Base-by-base conservation (phyloP, 2,797 vertebrate genomes). In the Enteromius paludinosus region DNA sequence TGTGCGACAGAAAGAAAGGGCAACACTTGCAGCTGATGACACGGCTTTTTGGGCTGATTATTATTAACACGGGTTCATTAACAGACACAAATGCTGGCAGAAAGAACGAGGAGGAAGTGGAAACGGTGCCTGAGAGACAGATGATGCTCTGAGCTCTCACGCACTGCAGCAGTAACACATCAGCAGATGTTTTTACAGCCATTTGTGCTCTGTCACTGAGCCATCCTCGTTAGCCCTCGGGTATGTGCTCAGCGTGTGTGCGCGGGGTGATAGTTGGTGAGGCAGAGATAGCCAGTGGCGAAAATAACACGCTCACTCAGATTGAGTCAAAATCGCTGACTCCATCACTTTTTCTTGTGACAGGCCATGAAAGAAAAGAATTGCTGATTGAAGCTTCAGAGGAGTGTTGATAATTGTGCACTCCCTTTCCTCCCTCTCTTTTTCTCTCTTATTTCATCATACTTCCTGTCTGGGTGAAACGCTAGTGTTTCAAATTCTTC, bases 341-440 rank as follows among this genome's bases (percentile, higher is more conserved):
- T 92, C 65, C 62, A 80, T 91, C 87, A 81, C 87, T 89, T 89
- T 89, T 82, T 84, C 56, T 88, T 88, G 75, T 84, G 81, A 90
- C 76, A 87, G 82, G 87, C 87, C 90, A 86, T 78, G 65, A 78
- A 86, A 74, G 85, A 90, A 61, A 86, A 88, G 84, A 90, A 87
- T 88, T 90, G 87, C 87, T 90, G 90, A 92, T 90, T 90, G 88
- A 89, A 82, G 85, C 86, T 87, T 92, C 88, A 90, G 78, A 82
- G 52, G 79, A 79, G 54, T 25, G 25, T 83, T 89, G 64, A 86
- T 88, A 89, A 91, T 87, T 87, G 89, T 87, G 78, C 54, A n/a
- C n/a, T 68, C 52, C 62, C 49, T 85, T 47, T 43, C 35, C 25
- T 61, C 73, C 23, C 33, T 38, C 45, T 35, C 72, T 84, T 59